Conservation (phyloP, 2,113 vertebrate genomes). For the Burhinus bistriatus region DNA sequence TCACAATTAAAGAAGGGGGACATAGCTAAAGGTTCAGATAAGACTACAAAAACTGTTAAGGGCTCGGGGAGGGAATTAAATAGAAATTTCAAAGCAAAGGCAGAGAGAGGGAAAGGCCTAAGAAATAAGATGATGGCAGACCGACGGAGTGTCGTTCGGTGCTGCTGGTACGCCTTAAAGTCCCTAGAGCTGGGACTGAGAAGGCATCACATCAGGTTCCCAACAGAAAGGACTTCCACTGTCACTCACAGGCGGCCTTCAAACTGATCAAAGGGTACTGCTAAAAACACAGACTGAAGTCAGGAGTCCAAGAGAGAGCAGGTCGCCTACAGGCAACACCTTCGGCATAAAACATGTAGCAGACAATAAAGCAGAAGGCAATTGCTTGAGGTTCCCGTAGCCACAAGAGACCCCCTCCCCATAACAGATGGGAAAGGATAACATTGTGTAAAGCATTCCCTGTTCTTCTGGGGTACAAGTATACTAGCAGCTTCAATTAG, state of each 20-base stretch:
- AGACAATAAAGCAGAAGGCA: not conserved
- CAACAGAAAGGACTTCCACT: not conserved
- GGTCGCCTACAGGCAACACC: not conserved
- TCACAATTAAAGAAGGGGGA: not conserved
- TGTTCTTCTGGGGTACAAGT: not conserved
- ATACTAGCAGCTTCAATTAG: not conserved
- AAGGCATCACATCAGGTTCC: not conserved
- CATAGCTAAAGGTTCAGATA: not conserved
- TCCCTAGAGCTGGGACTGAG: slow-evolving; percentile 6
- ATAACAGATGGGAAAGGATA: not conserved
- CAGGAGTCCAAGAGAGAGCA: not conserved
- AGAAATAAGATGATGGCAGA: not conserved
- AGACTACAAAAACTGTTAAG: not conserved
- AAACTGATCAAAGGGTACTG: not conserved
- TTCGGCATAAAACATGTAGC: not conserved
- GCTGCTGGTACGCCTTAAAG: not conserved
- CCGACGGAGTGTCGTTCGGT: not conserved
- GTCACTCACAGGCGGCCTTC: not conserved
- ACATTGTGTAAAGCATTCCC: not conserved
- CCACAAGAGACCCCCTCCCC: not conserved
- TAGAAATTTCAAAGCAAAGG: slow-evolving; percentile 11
- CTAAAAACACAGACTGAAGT: not conserved
- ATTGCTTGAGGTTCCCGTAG: not conserved
- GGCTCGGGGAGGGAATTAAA: not conserved
- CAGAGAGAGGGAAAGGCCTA: not conserved